phyloP scores from a whole-genome alignment of 1,140 invertebrate species.

The Drosophila ananassae region DNA sequence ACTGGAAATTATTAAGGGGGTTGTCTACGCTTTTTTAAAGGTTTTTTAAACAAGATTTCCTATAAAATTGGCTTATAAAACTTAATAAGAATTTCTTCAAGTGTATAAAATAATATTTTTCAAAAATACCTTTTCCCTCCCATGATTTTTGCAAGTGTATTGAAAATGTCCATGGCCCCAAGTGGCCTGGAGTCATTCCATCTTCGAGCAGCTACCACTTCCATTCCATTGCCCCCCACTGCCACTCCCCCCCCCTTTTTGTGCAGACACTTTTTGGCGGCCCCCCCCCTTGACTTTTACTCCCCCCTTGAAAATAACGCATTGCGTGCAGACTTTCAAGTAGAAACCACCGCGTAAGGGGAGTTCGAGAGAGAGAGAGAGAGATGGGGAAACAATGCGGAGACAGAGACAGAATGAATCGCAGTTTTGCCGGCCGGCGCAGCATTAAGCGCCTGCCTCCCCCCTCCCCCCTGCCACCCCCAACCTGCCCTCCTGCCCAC shows the following conservation, averaged over 20 bases:
- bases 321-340: conserved; percentile 70
- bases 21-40: neutral
- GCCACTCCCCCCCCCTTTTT: neutral
- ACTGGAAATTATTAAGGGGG: neutral
- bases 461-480: neutral
- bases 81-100: too few species aligned
- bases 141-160: neutral
- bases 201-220: conserved; percentile 7
- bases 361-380: conserved; percentile 10
- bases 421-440: conserved; percentile 22
- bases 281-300: neutral
- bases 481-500: too few species aligned
- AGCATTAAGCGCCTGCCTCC: conserved; percentile 9
- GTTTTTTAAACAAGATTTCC: too few species aligned
- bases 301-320: conserved; percentile 22
- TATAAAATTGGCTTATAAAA: too few species aligned
- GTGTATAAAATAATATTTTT: too few species aligned
- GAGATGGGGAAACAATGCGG: neutral
- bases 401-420: neutral
- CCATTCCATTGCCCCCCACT: neutral
- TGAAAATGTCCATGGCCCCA: neutral
- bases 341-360: conserved; percentile 31
- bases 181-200: conserved; percentile 7
- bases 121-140: too few species aligned
- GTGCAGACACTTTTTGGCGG: neutral